These are phyloP conservation scores for Morpho deidamia DNA, from an alignment of 2,888 invertebrate genomes.

Conservation along the genomic window DNA sequence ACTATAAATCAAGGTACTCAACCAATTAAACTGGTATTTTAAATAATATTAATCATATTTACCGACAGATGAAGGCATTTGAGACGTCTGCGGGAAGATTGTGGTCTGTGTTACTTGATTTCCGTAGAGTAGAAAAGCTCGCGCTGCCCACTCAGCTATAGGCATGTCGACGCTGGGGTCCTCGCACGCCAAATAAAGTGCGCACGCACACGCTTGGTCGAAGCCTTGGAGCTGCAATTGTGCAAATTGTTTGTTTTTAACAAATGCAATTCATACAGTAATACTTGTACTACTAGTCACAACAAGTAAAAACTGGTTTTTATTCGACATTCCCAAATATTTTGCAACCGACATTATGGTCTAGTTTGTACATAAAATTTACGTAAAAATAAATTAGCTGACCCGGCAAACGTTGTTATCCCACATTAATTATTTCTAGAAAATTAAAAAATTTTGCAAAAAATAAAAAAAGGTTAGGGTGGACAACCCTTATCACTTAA, in stretches of 20 bases:
- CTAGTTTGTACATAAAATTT: too few species aligned
- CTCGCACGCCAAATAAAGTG: slow-evolving; percentile 90
- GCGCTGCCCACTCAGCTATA: slow-evolving; percentile 91
- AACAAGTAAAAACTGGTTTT: too few species aligned
- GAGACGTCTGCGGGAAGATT: slow-evolving; percentile 45
- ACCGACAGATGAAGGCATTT: slow-evolving; percentile 52
- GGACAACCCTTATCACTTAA: too few species aligned
- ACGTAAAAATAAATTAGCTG: too few species aligned
- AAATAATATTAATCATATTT: slow-evolving; percentile 3
- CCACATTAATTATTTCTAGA: too few species aligned
- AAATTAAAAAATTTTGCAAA: too few species aligned
- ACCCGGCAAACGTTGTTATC: too few species aligned
- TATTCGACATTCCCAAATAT: too few species aligned
- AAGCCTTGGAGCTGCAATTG: slow-evolving; percentile 79
- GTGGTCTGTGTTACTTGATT: slow-evolving; percentile 80
- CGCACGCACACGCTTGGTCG: slow-evolving; percentile 94
- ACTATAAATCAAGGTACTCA: too few species aligned
- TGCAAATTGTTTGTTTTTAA: neutral
- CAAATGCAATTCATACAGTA: neutral
- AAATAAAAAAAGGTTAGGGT: too few species aligned
- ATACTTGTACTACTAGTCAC: neutral
- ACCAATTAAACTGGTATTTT: neutral
- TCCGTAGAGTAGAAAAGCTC: slow-evolving; percentile 95
- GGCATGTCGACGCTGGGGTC: slow-evolving; percentile 71
- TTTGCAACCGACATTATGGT: too few species aligned